Base-by-base conservation (phyloP, 2,113 vertebrate species). In the Rhagologus leucostigma region DNA sequence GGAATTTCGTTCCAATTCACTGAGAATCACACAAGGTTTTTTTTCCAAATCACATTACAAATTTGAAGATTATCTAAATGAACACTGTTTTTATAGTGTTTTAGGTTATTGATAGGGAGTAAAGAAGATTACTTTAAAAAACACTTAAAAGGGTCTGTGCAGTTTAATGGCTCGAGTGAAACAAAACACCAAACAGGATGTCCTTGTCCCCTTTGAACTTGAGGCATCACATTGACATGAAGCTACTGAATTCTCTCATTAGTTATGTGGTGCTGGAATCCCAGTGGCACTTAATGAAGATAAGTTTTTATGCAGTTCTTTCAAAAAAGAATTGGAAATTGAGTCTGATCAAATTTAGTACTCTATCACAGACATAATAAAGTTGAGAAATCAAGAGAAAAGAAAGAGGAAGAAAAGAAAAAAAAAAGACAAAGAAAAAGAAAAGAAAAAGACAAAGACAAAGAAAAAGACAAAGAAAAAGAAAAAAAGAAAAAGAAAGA, bases 121-220 rank as follows among this genome's bases (percentile, higher is more conserved):
- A 95, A 93, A 94, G 90, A 97, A 87, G 75, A 92, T 90, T 89
- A 65, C 89, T 88, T 91, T 88, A 52, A 95, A 96, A 97, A 97
- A 93, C 73, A 77, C 89, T 96, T 97, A 93, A 97, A 63, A 77
- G 60, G 39, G 50, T 94, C 97, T 97, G 94, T 96, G 98, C 93
- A 96, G 94, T 98, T 98, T 98, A 98, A 97, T 97, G 97, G 97
- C 95, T 96, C 92, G 92, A 90, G 79, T 98, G 98, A 98, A 98
- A 99, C 96, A 96, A 97, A 97, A 98, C 97, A 98, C 98, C 98
- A 97, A 97, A 96, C 97, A 98, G 98, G 97, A 98, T 98, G 97
- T 97, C 96, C 97, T 80, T 82, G 47, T 94, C 98, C 97, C 97
- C 98, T 99, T 99, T 99, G 99, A 99, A 99, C 98, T 98, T 99